Base-by-base conservation (phyloP, 2,888 invertebrate species). In the Hypsopygia costalis region DNA sequence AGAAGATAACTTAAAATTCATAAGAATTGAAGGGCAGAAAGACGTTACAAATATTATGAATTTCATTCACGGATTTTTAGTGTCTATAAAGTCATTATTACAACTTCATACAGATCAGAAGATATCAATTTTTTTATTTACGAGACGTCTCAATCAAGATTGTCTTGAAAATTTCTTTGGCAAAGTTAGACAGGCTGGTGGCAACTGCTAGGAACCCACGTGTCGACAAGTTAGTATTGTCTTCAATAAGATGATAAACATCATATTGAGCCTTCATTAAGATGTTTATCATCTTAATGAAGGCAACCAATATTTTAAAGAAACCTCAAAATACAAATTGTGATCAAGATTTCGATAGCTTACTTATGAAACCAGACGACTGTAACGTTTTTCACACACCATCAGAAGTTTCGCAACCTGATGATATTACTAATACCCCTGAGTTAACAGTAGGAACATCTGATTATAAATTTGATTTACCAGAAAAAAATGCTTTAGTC, bases 11-110 rank as follows among this genome's bases (percentile, higher is more conserved):
- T 21, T 51, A 28, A 46, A 44, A 9, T 40, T 51, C 35, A 16
- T 25, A 33, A 41, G 33, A 34, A 41, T 34, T 8, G 41, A 42
- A 36, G 5, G 11, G 8, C 16, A 36, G 9, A 33, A 28, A 5
- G 46, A 47, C 11, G 43, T 36, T 20, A 43, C 47, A 2, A 29
- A 32, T 27, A 46, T 8, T 0, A 40, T 43, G 30, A 43, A 45
- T 32, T 49, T 49, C 36, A 45, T 49, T 11, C 10, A 40, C 6
- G 52, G 47, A 25, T 49, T 51, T 36, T 36, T 43, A 44, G 39
- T 51, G 6, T 33, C 51, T n/a, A 49, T 51, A 33, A 41, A 44
- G 30, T 47, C 49, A 28, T n/a, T 46, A 29, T 38, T 44, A 16
- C 42, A 43, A 11, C 38, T 52, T n/a, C 35, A 9, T 33, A 44